Conservation (phyloP, 2,888 invertebrate genomes). For the Liposcelis brunnea region DNA sequence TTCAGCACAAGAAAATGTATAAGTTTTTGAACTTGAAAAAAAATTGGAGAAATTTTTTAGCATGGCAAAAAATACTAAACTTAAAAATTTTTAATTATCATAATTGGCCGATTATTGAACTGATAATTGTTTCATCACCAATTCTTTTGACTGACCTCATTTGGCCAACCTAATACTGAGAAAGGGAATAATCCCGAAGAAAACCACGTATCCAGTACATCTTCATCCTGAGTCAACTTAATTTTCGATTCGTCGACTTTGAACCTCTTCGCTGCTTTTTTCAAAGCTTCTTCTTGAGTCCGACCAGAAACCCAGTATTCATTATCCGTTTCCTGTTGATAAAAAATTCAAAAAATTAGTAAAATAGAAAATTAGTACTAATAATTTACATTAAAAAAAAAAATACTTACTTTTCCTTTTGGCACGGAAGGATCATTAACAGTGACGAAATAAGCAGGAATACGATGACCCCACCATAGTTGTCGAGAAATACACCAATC, state of each 20-base stretch:
- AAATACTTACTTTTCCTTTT: conserved; percentile 21
- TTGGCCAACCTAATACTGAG: conserved; percentile 94
- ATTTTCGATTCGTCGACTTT: conserved; percentile 36
- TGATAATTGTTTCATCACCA: no score
- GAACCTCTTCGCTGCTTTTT: conserved; percentile 61
- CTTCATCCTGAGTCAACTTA: conserved; percentile 61
- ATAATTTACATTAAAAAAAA: background rate
- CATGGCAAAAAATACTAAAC: no score
- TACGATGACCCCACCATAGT: conserved; percentile 98
- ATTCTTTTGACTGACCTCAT: conserved; percentile 37
- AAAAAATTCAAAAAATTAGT: conserved; percentile 5
- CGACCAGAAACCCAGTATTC: conserved; percentile 41
- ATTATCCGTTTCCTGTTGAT: conserved; percentile 24
- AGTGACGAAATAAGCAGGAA: conserved; percentile 78
- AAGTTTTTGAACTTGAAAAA: no score
- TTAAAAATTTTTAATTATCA: no score
- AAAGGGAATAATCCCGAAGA: conserved; percentile 94
- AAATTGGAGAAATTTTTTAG: no score
- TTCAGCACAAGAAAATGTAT: no score
- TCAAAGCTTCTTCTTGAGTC: conserved; percentile 50
- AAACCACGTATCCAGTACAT: conserved; percentile 99
- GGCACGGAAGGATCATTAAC: conserved; percentile 29
- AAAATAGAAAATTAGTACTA: conserved; percentile 4
- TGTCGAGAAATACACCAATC: conserved; percentile 99
- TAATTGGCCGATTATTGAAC: no score